Evolutionary conservation across 2,888 invertebrate species (phyloP), one percentile per base, ranked within the genome.

Genomic region (Euplexia lucipara): DNA sequence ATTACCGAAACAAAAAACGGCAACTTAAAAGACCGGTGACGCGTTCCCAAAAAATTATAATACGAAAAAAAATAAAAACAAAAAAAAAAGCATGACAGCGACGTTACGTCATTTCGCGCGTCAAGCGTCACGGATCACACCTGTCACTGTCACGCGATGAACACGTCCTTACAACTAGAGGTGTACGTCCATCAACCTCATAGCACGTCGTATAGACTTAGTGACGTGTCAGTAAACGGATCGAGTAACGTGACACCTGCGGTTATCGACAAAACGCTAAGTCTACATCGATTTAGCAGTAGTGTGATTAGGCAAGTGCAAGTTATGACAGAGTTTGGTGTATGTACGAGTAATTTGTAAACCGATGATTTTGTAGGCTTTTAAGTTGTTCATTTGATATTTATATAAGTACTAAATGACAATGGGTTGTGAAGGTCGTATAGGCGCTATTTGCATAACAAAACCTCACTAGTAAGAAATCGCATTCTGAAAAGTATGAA

Each of bases 151-250:
- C 81, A 76, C 47, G 86, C 86, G 80, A 86, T 81, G 83, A 81
- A 84, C 80, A 84, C 84, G 91, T 93, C 93, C 72, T 84, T 84
- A 83, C 75, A 75, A 80, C 87, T 92, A 86, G 81, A 75, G 75
- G 79, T 81, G 83, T 71, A 86, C 81, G 94, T 90, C 95, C 91
- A 90, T 95, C 94, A 94, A 88, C 91, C 87, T 89, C 86, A 90
- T 91, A 86, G 86, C 79, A 85, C 86, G 94, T 94, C 95, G 65
- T 81, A 81, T 82, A 72, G 79, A 78, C 91, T 95, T 94, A 94
- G 91, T 93, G 86, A 87, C 88, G 92, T 82, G 78, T 87, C 88
- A 90, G 81, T 92, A 87, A 86, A 83, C 86, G 88, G 51, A 41
- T 88, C 88, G 88, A 83, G 83, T 87, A 87, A 89, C 84, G 85